Percentiles rank a stretch among this genome's conserved stretches.
Evolutionary conservation across 2,113 vertebrate species (phyloP).

Genomic region (Lophura nycthemera): DNA sequence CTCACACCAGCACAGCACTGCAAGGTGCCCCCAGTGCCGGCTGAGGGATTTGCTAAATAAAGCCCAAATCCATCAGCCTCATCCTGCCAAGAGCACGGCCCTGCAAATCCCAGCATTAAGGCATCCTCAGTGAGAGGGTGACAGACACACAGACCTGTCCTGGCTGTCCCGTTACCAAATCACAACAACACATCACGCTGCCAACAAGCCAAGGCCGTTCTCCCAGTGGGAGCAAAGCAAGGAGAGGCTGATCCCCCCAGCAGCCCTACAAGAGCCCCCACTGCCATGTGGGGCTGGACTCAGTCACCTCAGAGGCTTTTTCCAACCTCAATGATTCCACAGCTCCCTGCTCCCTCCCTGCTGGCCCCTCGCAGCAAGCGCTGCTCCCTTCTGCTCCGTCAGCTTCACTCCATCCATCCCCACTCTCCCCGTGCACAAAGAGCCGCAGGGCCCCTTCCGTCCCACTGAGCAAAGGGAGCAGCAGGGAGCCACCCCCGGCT

Average conservation of each 20-base stretch:
- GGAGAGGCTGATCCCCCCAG: neutral
- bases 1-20: neutral
- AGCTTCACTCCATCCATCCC: neutral
- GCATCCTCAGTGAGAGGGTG: too few relatives aligned
- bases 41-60: slow-evolving; percentile 74
- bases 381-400: neutral
- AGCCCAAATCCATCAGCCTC: slow-evolving; percentile 55
- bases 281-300: neutral
- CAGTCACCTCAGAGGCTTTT: too few relatives aligned
- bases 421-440: neutral
- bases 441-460: neutral
- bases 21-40: neutral
- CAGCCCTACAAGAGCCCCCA: neutral
- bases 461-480: neutral
- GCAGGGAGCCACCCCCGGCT: neutral
- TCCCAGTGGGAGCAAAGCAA: too few relatives aligned
- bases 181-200: too few relatives aligned
- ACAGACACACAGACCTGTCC: too few relatives aligned
- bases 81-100: neutral
- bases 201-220: too few relatives aligned
- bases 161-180: too few relatives aligned
- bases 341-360: too few relatives aligned
- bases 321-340: too few relatives aligned
- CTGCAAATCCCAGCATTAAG: slow-evolving; percentile 26
- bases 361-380: neutral